phyloP scores from a whole-genome alignment of 2,888 invertebrate species.

The Eilema griseolum region DNA sequence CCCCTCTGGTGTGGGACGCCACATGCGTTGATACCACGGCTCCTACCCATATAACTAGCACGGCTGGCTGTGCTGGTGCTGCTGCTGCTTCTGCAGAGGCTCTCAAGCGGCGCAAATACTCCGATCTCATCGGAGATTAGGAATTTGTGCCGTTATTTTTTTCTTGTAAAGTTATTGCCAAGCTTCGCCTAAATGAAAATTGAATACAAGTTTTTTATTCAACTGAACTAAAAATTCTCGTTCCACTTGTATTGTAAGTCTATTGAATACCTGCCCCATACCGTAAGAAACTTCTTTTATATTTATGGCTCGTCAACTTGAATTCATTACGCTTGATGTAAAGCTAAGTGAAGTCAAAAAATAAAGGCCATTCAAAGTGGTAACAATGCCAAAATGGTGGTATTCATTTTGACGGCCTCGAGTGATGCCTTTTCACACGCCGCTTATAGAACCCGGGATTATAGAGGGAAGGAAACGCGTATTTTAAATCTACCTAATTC shows the following conservation, averaged over 20 bases:
- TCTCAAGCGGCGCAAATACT: too few relatives aligned
- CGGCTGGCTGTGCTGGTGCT: too few relatives aligned
- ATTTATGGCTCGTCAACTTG: constrained; percentile 8
- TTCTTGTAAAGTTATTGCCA: too few relatives aligned
- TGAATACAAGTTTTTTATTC: too few relatives aligned
- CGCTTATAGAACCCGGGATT: background rate
- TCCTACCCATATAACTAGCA: too few relatives aligned
- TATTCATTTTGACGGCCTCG: constrained; percentile 4
- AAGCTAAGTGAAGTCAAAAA: constrained; percentile 3
- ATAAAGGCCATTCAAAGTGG: background rate
- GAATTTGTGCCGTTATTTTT: too few relatives aligned
- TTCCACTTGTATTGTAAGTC: background rate
- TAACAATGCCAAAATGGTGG: background rate
- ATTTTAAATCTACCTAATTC: background rate
- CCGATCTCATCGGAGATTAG: too few relatives aligned
- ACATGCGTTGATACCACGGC: too few relatives aligned
- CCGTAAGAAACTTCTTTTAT: background rate
- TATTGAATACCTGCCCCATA: background rate
- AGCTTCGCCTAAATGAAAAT: too few relatives aligned
- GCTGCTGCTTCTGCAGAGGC: too few relatives aligned
- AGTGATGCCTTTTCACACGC: constrained; percentile 1
- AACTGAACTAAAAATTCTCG: too few relatives aligned
- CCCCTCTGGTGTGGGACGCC: too few relatives aligned
- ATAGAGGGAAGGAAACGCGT: background rate
- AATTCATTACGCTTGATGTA: background rate